Conservation (phyloP, 2,888 invertebrate genomes). For the Thera obeliscata region DNA sequence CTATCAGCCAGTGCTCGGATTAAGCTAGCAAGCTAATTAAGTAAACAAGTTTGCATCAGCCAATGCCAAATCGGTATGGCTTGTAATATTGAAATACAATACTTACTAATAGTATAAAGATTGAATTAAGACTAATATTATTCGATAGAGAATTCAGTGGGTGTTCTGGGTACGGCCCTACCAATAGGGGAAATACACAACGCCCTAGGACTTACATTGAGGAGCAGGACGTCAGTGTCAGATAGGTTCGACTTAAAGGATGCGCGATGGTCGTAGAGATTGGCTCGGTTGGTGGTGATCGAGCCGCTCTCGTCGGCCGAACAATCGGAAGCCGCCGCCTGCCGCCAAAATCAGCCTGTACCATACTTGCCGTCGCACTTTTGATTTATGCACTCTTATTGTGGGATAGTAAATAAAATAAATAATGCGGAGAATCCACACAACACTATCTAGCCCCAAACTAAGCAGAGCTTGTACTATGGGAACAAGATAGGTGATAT, state of each 20-base stretch:
- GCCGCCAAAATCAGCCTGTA: slow-evolving; percentile 50
- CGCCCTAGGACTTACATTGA: slow-evolving; percentile 89
- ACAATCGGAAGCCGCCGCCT: slow-evolving; percentile 87
- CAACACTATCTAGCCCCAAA: too few species aligned
- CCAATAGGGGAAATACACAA: slow-evolving; percentile 39
- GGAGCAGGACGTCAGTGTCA: slow-evolving; percentile 96
- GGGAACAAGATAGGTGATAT: too few species aligned
- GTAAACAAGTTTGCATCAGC: too few species aligned
- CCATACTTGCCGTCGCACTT: slow-evolving; percentile 34
- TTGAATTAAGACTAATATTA: too few species aligned
- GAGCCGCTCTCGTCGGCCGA: slow-evolving; percentile 89
- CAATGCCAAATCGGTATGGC: background rate
- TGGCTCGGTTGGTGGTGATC: slow-evolving; percentile 91
- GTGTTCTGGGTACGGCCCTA: slow-evolving; percentile 15
- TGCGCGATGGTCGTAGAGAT: slow-evolving; percentile 89
- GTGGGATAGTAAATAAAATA: slow-evolving; percentile 37
- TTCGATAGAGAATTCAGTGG: too few species aligned
- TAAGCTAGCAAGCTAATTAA: too few species aligned
- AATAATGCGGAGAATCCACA: too few species aligned
- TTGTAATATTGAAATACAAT: background rate
- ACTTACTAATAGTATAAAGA: too few species aligned
- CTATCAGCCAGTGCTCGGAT: too few species aligned
- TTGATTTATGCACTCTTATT: slow-evolving; percentile 51
- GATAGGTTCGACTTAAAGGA: slow-evolving; percentile 96
- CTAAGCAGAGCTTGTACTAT: too few species aligned